Evolutionary conservation across 2,888 invertebrate species (phyloP), one percentile per base, ranked within the genome.

Genomic region (Acrobasis repandana): DNA sequence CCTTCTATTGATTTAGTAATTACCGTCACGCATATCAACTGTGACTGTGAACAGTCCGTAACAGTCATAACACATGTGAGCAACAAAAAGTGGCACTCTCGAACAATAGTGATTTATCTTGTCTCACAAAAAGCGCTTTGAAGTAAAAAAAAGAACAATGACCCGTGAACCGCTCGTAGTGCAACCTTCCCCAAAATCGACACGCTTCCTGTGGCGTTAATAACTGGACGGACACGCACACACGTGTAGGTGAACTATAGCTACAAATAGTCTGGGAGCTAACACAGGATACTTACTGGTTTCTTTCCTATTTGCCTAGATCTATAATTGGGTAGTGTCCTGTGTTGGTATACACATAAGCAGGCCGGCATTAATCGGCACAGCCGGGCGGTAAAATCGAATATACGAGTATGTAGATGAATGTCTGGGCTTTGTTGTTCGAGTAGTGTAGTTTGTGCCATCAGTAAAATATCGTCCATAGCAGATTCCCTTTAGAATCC

Each of bases 151-250:
- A 85, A 77, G 86, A 85, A 90, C 90, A 90, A 88, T 90, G 90
- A 90, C 90, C 90, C 81, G 85, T 80, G 82, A 86, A 85, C 82
- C 81, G 78, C 85, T 88, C 76, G 78, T 81, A 80, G 82, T 83
- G 16, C 52, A 87, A 82, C 86, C 85, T 89, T 90, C 87, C 88
- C 88, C 82, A 88, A 88, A 90, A 87, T 87, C 86, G 88, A 88
- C 88, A 84, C 82, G 83, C 81, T 89, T 90, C 90, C 91, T 90
- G 89, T 77, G 77, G 79, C 80, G 79, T 80, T 85, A 83, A 83
- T 82, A 77, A 81, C 79, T 71, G 70, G 72, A 71, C 69, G 75
- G n/a, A 82, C 81, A 77, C 79, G 36, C 50, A 74, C 75, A 65
- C 63, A 63, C 63, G 56, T 33, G 64, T 20, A 46, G 15, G 57